Evolutionary conservation across 2,888 invertebrate species (phyloP).

Genomic region (Abscondita cerata): DNA sequence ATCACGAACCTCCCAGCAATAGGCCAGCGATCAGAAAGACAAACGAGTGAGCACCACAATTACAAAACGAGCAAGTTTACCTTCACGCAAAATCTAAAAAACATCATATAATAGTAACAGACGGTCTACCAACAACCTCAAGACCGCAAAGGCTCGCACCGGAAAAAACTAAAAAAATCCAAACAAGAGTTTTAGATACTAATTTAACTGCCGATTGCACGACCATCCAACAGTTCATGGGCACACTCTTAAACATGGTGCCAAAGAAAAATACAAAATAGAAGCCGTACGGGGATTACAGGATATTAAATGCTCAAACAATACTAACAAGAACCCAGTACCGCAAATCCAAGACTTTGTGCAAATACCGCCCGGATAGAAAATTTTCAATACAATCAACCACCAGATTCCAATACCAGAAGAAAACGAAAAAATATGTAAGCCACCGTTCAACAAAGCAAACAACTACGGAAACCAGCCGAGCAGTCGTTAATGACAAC

Average conservation of each 20-base stretch:
- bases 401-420: no score
- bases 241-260: slow-evolving; percentile 44
- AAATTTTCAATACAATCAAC: slow-evolving; percentile 48
- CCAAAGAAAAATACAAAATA: slow-evolving; percentile 38
- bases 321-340: no score
- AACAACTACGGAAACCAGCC: slow-evolving; percentile 25
- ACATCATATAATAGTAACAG: slow-evolving; percentile 39
- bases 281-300: slow-evolving; percentile 42
- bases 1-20: slow-evolving; percentile 10
- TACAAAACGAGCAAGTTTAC: no score
- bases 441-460: no score
- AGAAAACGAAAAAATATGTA: slow-evolving; percentile 11
- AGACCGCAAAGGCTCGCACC: slow-evolving; percentile 48
- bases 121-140: slow-evolving; percentile 39
- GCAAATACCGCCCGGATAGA: not conserved
- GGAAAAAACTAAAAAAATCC: slow-evolving; percentile 39
- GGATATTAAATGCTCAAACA: slow-evolving; percentile 31
- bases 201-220: slow-evolving; percentile 39
- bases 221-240: slow-evolving; percentile 45
- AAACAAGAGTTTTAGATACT: slow-evolving; percentile 43
- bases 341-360: slow-evolving; percentile 46
- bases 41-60: not conserved
- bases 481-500: slow-evolving; percentile 13
- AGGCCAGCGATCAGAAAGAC: not conserved
- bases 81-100: not conserved